phyloP scores from a whole-genome alignment of 2,797 vertebrate species.

The Gouania willdenowi region DNA sequence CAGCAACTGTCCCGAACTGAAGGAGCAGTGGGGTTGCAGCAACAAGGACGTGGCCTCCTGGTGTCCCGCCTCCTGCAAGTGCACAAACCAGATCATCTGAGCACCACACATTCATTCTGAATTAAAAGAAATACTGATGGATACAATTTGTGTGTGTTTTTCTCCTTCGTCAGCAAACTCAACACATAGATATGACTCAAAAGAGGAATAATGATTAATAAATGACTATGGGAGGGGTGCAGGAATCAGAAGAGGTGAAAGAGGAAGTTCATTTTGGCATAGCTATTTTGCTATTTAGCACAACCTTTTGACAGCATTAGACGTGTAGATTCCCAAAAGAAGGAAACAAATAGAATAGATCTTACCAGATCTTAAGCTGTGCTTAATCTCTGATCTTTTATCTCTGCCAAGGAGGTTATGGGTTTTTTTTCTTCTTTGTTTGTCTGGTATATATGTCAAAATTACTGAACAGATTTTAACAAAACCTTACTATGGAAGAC shows the following conservation, averaged over 20 bases:
- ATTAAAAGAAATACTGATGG: slow-evolving; percentile 4
- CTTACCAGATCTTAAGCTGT: slow-evolving; percentile 10
- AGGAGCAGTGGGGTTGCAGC: slow-evolving; percentile 18
- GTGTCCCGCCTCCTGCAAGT: slow-evolving; percentile 51
- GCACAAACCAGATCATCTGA: slow-evolving; percentile 30
- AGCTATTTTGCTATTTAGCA: background rate
- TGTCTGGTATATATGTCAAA: too few species aligned
- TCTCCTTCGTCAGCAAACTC: background rate
- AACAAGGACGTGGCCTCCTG: slow-evolving; percentile 7
- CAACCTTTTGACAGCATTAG: slow-evolving; percentile 2
- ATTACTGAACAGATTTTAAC: too few species aligned
- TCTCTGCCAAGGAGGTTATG: too few species aligned
- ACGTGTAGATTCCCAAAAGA: slow-evolving; percentile 19
- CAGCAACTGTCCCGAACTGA: slow-evolving; percentile 32
- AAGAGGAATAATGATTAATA: too few species aligned
- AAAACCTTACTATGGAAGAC: too few species aligned
- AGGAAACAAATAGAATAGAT: slow-evolving; percentile 21
- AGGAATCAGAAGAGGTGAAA: slow-evolving; percentile 13
- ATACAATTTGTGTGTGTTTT: slow-evolving; percentile 1
- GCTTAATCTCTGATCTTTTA: too few species aligned
- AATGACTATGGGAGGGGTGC: too few species aligned
- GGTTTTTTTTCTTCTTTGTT: too few species aligned
- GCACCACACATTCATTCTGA: background rate
- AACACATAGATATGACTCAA: too few species aligned
- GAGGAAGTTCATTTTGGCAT: slow-evolving; percentile 32